A percentile compares a stretch with the other conserved stretches of the same genome.
Conservation (phyloP, 2,888 invertebrate genomes). For the Chromoteleia sp. region DNA sequence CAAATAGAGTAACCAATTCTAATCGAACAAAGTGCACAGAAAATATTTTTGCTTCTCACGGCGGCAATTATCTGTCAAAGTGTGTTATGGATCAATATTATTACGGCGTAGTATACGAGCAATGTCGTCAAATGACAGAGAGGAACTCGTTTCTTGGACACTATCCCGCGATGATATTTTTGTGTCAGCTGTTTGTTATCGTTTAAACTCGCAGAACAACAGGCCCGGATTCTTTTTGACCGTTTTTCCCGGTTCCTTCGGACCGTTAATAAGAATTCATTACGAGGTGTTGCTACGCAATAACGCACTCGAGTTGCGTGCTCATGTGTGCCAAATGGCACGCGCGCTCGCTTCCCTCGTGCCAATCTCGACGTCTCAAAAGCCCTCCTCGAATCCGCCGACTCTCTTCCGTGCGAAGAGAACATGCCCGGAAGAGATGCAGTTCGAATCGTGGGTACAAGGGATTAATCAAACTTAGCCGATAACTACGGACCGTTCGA, state of each 20-base stretch:
- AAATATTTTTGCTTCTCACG: not conserved
- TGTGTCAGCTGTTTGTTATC: conserved; percentile 32
- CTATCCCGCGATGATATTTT: conserved; percentile 37
- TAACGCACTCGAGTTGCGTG: conserved; percentile 29
- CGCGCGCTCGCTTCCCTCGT: conserved; percentile 27
- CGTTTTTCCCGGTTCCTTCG: not conserved
- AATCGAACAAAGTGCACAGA: not conserved
- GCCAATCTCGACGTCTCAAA: conserved; percentile 27
- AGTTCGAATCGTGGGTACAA: conserved; percentile 47
- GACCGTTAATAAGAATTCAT: conserved; percentile 42
- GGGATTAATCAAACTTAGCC: conserved; percentile 62
- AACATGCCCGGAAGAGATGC: conserved; percentile 55
- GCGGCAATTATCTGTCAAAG: conserved; percentile 22
- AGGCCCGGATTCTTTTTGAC: conserved; percentile 2
- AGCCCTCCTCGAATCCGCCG: not conserved
- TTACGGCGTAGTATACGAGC: conserved; percentile 35
- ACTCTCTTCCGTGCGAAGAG: conserved; percentile 49
- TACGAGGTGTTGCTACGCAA: conserved; percentile 22
- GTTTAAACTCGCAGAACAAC: conserved; percentile 37
- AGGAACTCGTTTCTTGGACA: conserved; percentile 27
- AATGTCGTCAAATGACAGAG: conserved; percentile 9
- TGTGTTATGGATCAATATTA: conserved; percentile 34
- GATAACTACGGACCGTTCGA: conserved; percentile 54
- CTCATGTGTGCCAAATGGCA: conserved; percentile 48
- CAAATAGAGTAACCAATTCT: not conserved